Conservation (phyloP, 92 coral and sea anemone genomes). For the Ricordea florida region DNA sequence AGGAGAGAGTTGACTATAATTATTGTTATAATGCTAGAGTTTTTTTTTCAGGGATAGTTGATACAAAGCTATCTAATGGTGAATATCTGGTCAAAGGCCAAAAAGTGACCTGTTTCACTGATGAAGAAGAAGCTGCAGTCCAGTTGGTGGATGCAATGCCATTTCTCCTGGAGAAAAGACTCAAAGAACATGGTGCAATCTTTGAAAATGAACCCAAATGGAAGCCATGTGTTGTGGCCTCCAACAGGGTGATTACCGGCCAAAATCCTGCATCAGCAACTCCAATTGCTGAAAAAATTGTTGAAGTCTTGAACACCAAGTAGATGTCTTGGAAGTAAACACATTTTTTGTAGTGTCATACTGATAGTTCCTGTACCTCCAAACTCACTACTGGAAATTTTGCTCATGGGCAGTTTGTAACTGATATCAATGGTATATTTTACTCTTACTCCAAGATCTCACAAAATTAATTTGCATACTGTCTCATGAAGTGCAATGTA, state of each 20-base stretch:
- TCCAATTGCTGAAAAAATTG: conserved; percentile 75
- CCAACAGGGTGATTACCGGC: conserved; percentile 78
- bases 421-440: no score
- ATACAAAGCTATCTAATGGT: conserved; percentile 92
- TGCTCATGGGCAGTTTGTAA: no score
- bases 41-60: conserved; percentile 68
- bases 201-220: conserved; percentile 54
- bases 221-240: conserved; percentile 60
- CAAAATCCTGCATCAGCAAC: conserved; percentile 97
- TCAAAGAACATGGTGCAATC: conserved; percentile 79
- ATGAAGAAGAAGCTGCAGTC: conserved; percentile 68
- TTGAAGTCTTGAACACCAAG: conserved; percentile 59
- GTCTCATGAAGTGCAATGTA: no score
- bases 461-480: no score
- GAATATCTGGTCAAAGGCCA: conserved; percentile 86
- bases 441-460: no score
- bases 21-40: no score
- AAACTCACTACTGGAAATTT: no score
- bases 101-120: conserved; percentile 86
- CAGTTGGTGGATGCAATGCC: conserved; percentile 78
- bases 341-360: no score
- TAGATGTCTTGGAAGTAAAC: background rate
- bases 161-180: conserved; percentile 82
- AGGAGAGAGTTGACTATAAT: background rate
- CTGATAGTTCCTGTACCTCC: no score